phyloP scores from a whole-genome alignment of 2,888 invertebrate species.

The Lissocephala sabroskyi region DNA sequence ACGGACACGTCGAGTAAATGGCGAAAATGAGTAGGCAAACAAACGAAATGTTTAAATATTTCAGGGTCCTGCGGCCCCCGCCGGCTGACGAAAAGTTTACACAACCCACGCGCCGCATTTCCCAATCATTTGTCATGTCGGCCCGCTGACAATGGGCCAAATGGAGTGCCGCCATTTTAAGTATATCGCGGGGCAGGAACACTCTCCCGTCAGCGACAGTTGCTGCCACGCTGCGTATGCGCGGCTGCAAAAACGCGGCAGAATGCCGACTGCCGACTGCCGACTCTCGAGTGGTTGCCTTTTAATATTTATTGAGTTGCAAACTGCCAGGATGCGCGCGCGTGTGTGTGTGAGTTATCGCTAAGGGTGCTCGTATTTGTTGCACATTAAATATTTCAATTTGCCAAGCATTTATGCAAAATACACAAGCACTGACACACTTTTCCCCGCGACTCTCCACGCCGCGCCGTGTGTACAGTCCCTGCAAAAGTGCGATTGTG shows the following conservation, averaged over 20 bases:
- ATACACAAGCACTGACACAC: conserved; percentile 8
- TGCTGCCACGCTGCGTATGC: conserved; percentile 24
- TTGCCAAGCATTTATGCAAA: conserved; percentile 57
- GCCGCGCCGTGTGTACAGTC: neutral
- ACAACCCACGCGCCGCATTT: too few relatives aligned
- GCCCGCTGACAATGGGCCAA: too few relatives aligned
- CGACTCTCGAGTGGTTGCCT: conserved; percentile 24
- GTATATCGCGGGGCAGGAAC: too few relatives aligned
- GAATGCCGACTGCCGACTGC: neutral
- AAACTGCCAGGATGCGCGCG: conserved; percentile 16
- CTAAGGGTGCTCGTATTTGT: conserved; percentile 40
- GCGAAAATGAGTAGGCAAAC: conserved; percentile 43
- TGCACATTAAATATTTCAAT: conserved; percentile 57
- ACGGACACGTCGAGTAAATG: conserved; percentile 21
- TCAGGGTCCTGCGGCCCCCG: too few relatives aligned
- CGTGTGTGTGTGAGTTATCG: conserved; percentile 1
- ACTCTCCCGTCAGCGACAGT: conserved; percentile 10
- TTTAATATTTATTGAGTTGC: conserved; percentile 61
- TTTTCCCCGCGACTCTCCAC: neutral
- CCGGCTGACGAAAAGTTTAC: too few relatives aligned
- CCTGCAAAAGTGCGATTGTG: too few relatives aligned
- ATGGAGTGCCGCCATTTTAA: too few relatives aligned
- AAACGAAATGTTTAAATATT: conserved; percentile 46
- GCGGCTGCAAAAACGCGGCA: conserved; percentile 1
- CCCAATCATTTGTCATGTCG: too few relatives aligned